Evolutionary conservation across 2,888 invertebrate genomes (phyloP).

Genomic region (Agrotis ipsilon): DNA sequence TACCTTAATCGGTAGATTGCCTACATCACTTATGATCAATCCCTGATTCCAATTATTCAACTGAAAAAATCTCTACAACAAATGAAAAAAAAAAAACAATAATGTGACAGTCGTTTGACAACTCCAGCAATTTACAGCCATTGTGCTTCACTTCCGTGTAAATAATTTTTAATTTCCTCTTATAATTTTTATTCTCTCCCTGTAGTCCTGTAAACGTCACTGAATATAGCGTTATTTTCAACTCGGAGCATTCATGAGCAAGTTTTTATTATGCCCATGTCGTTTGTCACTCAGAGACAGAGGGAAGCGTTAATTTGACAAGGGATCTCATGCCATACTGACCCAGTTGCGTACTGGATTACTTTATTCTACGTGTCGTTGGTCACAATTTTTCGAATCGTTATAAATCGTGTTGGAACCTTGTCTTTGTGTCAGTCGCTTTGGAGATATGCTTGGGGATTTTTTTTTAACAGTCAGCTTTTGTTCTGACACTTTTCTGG

Average conservation of each 20-base stretch:
- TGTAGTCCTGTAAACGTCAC: slow-evolving; percentile 68
- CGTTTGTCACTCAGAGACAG: slow-evolving; percentile 87
- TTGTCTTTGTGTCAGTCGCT: slow-evolving; percentile 41
- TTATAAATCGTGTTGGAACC: slow-evolving; percentile 67
- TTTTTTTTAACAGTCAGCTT: slow-evolving; percentile 9
- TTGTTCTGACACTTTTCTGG: not conserved
- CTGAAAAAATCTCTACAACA: not conserved
- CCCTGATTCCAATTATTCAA: not conserved
- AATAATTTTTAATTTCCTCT: slow-evolving; percentile 66
- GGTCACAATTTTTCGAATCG: slow-evolving; percentile 73
- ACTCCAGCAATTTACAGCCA: slow-evolving; percentile 41
- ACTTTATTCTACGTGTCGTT: slow-evolving; percentile 75
- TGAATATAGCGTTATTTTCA: slow-evolving; percentile 72
- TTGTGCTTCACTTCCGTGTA: slow-evolving; percentile 49
- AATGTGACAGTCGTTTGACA: slow-evolving; percentile 45
- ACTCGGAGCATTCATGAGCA: slow-evolving; percentile 73
- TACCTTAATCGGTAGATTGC: not conserved
- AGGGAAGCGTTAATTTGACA: slow-evolving; percentile 90
- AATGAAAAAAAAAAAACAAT: slow-evolving; percentile 35
- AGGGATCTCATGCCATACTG: slow-evolving; percentile 84
- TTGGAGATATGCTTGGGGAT: slow-evolving; percentile 6
- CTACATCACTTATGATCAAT: not conserved
- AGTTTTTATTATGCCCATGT: slow-evolving; percentile 82
- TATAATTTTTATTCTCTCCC: slow-evolving; percentile 64
- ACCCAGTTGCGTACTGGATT: slow-evolving; percentile 83